Percentiles rank a stretch among this genome's conserved stretches.
Conservation (phyloP, 2,797 vertebrate species). For the Sciurus vulgaris region DNA sequence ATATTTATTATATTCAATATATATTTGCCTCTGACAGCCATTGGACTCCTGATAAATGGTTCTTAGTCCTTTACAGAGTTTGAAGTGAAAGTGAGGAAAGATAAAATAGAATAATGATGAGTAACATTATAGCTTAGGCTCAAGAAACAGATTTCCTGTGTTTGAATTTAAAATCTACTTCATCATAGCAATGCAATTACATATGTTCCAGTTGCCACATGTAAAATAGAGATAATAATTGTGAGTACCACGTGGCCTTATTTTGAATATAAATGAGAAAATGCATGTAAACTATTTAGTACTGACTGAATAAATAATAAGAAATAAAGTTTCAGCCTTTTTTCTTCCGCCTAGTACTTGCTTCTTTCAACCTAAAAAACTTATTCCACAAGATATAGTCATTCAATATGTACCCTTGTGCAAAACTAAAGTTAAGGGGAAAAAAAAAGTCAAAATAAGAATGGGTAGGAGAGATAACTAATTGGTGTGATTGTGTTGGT, state of each 20-base stretch:
- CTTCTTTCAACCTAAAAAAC: background rate
- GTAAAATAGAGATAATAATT: background rate
- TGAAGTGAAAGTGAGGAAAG: background rate
- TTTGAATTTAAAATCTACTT: slow-evolving; percentile 16
- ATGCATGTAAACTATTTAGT: background rate
- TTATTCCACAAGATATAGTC: background rate
- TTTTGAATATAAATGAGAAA: slow-evolving; percentile 21
- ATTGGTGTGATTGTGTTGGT: background rate
- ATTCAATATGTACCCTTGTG: background rate
- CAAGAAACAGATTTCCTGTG: background rate
- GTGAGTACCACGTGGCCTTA: background rate
- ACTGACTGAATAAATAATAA: background rate
- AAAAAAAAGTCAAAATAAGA: background rate
- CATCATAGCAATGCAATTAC: background rate
- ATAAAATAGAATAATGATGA: background rate
- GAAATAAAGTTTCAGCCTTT: background rate
- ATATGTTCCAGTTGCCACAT: background rate
- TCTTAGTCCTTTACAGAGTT: background rate
- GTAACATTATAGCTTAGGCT: background rate
- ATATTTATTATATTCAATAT: background rate
- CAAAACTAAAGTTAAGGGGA: background rate
- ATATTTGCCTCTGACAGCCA: background rate
- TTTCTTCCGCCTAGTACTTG: background rate
- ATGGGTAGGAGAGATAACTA: background rate
- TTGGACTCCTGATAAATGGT: background rate